A percentile compares a stretch with the other conserved stretches of the same genome.
Evolutionary conservation across 1,140 invertebrate genomes (phyloP).

Genomic region (Papilio glaucus): DNA sequence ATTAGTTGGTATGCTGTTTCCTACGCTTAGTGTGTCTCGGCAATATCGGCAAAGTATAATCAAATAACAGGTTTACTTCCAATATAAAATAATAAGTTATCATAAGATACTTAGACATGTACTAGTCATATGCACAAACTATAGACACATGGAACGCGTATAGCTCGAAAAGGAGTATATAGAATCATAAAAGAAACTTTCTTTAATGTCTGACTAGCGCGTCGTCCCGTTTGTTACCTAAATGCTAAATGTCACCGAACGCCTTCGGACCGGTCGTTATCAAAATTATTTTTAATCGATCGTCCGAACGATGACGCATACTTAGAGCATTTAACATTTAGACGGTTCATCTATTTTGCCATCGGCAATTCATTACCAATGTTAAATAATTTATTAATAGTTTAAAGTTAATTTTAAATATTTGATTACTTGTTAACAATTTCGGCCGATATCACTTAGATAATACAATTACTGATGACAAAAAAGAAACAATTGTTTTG

Average conservation of each 20-base stretch:
- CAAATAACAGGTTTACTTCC: constrained; percentile 2
- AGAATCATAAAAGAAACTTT: constrained; percentile 56
- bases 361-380: background rate
- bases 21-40: background rate
- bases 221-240: constrained; percentile 68
- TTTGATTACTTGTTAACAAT: too few relatives aligned
- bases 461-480: too few relatives aligned
- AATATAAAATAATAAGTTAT: too few relatives aligned
- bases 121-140: too few relatives aligned
- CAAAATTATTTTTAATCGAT: constrained; percentile 63
- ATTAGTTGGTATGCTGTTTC: background rate
- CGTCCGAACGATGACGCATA: constrained; percentile 55
- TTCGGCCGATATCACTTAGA: too few relatives aligned
- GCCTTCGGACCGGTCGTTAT: constrained; percentile 65
- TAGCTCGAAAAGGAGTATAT: background rate
- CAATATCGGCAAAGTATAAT: background rate
- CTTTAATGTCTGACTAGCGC: constrained; percentile 55
- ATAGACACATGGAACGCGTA: background rate
- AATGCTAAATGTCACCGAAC: constrained; percentile 74
- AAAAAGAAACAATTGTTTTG: too few relatives aligned
- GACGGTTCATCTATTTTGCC: background rate
- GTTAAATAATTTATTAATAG: background rate
- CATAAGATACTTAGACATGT: too few relatives aligned
- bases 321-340: constrained; percentile 47
- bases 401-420: too few relatives aligned